These are phyloP conservation scores for Ceratina japonica DNA, from an alignment of 1,140 invertebrate species.

Conservation along the genomic window DNA sequence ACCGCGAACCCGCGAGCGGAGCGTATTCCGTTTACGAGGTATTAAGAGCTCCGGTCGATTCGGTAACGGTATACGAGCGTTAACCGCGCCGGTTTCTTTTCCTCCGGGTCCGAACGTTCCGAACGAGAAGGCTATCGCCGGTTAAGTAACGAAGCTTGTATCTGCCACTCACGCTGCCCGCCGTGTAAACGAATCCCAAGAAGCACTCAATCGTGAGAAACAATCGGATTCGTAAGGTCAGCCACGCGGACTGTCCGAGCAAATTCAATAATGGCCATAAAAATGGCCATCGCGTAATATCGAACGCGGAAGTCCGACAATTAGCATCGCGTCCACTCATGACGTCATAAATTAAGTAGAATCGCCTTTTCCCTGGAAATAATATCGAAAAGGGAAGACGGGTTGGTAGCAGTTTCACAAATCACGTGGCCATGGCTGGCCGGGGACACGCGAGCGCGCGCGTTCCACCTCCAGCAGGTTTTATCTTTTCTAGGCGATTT, in stretches of 20 bases:
- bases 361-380: too few species aligned
- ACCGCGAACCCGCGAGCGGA: not conserved
- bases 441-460: slow-evolving; percentile 34
- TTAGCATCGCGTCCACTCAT: too few species aligned
- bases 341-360: too few species aligned
- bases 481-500: slow-evolving; percentile 51
- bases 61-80: not conserved
- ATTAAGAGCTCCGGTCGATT: slow-evolving; percentile 27
- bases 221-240: slow-evolving; percentile 38
- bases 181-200: not conserved
- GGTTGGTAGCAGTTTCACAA: slow-evolving; percentile 47
- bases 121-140: slow-evolving; percentile 12
- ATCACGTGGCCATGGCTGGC: too few species aligned
- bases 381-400: not conserved
- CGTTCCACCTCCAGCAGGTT: slow-evolving; percentile 38
- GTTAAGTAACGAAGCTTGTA: slow-evolving; percentile 44
- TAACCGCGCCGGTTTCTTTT: too few species aligned
- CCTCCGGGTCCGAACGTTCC: too few species aligned
- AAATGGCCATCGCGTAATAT: too few species aligned
- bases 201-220: slow-evolving; percentile 40
- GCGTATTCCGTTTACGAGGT: slow-evolving; percentile 9
- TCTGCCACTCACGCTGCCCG: slow-evolving; percentile 30
- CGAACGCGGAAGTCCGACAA: too few species aligned
- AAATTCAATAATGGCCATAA: too few species aligned
- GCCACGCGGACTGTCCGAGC: too few species aligned